A percentile compares a stretch with the other conserved stretches of the same genome.
Evolutionary conservation across 1,140 invertebrate genomes (phyloP).

Genomic region (Drosophila neocordata): DNA sequence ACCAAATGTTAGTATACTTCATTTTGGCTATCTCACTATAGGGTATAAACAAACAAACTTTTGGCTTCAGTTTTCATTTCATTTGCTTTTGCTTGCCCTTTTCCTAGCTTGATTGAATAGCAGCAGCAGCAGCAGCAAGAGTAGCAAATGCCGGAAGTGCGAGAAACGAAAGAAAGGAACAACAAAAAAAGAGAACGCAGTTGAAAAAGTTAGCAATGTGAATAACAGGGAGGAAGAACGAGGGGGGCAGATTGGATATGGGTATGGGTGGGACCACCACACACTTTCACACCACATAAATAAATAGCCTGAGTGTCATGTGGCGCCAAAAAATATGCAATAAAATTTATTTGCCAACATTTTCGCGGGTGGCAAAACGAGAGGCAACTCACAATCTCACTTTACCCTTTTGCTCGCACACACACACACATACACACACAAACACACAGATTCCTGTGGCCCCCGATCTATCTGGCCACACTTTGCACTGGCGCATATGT

Average conservation of each 20-base stretch:
- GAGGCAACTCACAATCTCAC: conserved; percentile 10
- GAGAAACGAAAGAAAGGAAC: conserved; percentile 10
- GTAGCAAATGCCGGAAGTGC: conserved; percentile 23
- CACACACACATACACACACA: neutral
- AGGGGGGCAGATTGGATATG: neutral
- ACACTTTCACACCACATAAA: conserved; percentile 11
- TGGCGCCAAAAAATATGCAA: conserved; percentile 78
- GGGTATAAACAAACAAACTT: conserved; percentile 19
- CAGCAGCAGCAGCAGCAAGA: conserved; percentile 25
- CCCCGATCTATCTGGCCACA: conserved; percentile 24
- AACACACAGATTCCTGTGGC: conserved; percentile 15
- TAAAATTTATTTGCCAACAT: conserved; percentile 70
- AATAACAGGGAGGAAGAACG: neutral
- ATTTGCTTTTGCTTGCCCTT: conserved; percentile 54
- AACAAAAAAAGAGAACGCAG: neutral
- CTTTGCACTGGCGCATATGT: conserved; percentile 66
- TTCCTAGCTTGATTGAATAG: conserved; percentile 65
- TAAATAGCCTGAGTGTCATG: conserved; percentile 40
- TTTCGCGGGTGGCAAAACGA: conserved; percentile 29
- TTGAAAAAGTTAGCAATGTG: neutral
- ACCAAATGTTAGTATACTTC: neutral
- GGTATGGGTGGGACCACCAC: neutral
- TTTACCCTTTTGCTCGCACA: neutral
- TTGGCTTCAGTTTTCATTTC: conserved; percentile 66
- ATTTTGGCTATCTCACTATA: neutral